Evolutionary conservation across 2,113 vertebrate genomes (phyloP).

Genomic region (Stegostoma tigrinum): DNA sequence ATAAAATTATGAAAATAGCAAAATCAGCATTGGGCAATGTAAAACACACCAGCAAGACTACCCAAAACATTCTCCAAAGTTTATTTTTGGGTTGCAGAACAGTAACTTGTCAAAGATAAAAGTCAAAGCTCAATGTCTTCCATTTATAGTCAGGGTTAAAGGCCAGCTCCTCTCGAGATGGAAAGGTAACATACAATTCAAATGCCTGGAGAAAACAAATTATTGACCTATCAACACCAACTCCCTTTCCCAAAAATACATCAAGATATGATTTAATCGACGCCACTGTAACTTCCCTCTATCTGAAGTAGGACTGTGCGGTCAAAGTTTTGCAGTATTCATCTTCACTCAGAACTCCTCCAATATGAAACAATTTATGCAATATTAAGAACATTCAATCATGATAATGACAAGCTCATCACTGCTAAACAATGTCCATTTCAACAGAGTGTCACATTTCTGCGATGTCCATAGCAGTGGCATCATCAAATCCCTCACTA

Average conservation of each 20-base stretch:
- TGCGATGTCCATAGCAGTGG: no score
- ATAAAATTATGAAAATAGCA: background rate
- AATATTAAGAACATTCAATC: no score
- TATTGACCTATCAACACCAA: background rate
- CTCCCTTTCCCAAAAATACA: background rate
- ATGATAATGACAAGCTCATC: no score
- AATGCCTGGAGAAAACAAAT: background rate
- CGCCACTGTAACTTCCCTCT: background rate
- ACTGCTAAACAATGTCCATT: no score
- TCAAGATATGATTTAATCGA: background rate
- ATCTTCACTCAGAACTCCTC: no score
- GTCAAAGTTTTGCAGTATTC: no score
- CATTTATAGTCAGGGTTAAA: background rate
- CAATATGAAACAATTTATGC: no score
- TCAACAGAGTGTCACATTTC: no score
- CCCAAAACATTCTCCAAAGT: background rate
- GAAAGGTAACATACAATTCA: background rate
- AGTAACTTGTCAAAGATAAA: background rate
- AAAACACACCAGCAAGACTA: background rate
- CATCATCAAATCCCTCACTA: no score
- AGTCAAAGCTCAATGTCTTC: background rate
- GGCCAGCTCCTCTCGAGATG: background rate
- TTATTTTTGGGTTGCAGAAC: background rate
- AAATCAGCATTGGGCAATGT: background rate
- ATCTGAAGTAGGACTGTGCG: no score